Percentiles rank a stretch among this genome's conserved stretches.
Conservation (phyloP, 2,113 vertebrate species). For the Microcebus griseorufus region DNA sequence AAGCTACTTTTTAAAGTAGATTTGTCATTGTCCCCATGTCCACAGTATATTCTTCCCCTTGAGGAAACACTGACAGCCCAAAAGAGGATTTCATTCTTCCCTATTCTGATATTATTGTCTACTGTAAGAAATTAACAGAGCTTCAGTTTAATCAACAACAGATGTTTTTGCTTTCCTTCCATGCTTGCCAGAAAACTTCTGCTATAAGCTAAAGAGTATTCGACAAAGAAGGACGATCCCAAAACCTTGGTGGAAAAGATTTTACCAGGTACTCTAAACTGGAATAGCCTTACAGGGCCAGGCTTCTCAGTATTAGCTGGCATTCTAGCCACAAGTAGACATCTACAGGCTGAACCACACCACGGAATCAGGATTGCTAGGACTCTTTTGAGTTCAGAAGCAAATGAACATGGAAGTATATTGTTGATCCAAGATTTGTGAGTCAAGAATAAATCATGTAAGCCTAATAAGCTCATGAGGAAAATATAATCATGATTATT, state of each 20-base stretch:
- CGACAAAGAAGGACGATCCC: neutral
- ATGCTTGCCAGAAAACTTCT: neutral
- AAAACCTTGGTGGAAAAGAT: neutral
- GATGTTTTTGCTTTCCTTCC: neutral
- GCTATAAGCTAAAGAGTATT: neutral
- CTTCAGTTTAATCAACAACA: neutral
- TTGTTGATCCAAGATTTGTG: neutral
- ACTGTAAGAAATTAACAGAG: neutral
- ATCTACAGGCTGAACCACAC: neutral
- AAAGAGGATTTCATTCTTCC: neutral
- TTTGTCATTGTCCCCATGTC: neutral
- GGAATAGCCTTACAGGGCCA: neutral
- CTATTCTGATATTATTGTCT: neutral
- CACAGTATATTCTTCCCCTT: neutral
- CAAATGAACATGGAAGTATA: neutral
- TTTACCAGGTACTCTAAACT: neutral
- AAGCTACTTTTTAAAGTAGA: neutral
- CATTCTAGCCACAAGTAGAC: neutral
- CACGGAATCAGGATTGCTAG: neutral
- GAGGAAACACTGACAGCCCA: neutral
- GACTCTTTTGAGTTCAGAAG: neutral
- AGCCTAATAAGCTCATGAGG: neutral
- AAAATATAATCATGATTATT: neutral
- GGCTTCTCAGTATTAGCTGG: neutral
- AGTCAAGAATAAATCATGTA: conserved; percentile 1